Conservation (phyloP, 23 tunicate species). For the Botrylloides violaceus region DNA sequence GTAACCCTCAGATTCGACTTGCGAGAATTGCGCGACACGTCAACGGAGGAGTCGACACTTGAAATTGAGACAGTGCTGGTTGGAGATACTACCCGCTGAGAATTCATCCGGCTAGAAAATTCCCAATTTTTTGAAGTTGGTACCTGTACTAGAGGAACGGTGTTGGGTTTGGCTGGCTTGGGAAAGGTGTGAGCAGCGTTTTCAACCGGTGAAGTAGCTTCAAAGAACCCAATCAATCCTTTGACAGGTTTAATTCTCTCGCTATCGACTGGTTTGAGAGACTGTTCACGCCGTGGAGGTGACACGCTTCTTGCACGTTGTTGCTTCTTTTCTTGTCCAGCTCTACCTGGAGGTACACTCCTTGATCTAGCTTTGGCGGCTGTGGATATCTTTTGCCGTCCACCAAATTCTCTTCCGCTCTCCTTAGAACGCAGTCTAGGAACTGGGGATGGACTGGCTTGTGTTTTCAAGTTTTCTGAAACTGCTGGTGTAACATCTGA, state of each 20-base stretch:
- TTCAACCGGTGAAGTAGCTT: slow-evolving; percentile 23
- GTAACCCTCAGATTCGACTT: slow-evolving; percentile 52
- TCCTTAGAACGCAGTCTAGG: slow-evolving; percentile 43
- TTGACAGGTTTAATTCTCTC: slow-evolving; percentile 65
- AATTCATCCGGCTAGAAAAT: background rate
- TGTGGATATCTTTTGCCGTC: slow-evolving; percentile 20
- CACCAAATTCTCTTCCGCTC: slow-evolving; percentile 22
- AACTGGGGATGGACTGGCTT: slow-evolving; percentile 24
- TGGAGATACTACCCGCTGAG: slow-evolving; percentile 5
- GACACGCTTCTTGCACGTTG: slow-evolving; percentile 49
- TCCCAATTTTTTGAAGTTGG: background rate
- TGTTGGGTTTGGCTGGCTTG: background rate
- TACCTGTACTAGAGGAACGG: background rate
- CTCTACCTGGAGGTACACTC: slow-evolving; percentile 26
- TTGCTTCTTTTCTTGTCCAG: background rate
- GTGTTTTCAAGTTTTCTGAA: slow-evolving; percentile 2
- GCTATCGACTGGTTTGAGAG: slow-evolving; percentile 26
- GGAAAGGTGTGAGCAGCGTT: background rate
- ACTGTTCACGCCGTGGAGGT: slow-evolving; percentile 52
- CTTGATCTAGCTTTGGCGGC: slow-evolving; percentile 35
- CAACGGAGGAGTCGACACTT: slow-evolving; percentile 18
- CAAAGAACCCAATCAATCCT: slow-evolving; percentile 70
- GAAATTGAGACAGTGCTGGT: slow-evolving; percentile 16
- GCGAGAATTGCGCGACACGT: slow-evolving; percentile 42
- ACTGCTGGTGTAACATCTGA: slow-evolving; percentile 14